These are phyloP conservation scores for Agelaius tricolor DNA, from an alignment of 2,113 vertebrate species.

Conservation along the genomic window DNA sequence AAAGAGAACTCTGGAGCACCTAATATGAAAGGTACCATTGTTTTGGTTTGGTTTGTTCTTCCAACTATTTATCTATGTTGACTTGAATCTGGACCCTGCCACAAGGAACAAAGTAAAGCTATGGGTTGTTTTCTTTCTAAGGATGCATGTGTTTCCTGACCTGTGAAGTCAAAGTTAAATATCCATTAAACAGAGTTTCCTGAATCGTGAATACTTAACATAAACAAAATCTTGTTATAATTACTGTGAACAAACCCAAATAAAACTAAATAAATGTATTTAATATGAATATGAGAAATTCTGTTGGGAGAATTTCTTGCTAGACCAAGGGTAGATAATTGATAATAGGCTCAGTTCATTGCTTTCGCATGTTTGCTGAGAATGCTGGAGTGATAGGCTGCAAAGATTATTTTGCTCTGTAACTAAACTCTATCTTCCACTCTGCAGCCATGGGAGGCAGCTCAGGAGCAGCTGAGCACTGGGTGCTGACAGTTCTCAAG, in stretches of 20 bases:
- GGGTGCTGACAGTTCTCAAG: not conserved
- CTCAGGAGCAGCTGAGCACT: not conserved
- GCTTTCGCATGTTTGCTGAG: not conserved
- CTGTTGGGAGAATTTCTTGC: not conserved
- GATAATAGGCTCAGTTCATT: not conserved
- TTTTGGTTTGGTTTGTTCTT: not conserved
- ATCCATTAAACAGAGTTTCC: not conserved
- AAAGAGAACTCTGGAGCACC: not conserved
- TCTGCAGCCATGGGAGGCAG: not conserved
- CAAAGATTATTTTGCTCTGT: not conserved
- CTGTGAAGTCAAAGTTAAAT: not conserved
- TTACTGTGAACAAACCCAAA: not conserved
- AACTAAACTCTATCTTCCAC: not conserved
- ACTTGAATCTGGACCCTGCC: not conserved
- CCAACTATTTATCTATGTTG: not conserved
- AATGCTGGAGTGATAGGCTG: not conserved
- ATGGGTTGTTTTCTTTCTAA: not conserved
- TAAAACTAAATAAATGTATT: not conserved
- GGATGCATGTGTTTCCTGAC: slow-evolving; percentile 23
- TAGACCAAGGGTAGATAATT: not conserved
- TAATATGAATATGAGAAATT: not conserved
- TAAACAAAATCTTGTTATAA: not conserved
- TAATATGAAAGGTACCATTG: not conserved
- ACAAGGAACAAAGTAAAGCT: not conserved
- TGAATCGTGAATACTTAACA: not conserved